These are phyloP conservation scores for Drosophila dunni DNA, from an alignment of 1,140 invertebrate species.

Conservation along the genomic window DNA sequence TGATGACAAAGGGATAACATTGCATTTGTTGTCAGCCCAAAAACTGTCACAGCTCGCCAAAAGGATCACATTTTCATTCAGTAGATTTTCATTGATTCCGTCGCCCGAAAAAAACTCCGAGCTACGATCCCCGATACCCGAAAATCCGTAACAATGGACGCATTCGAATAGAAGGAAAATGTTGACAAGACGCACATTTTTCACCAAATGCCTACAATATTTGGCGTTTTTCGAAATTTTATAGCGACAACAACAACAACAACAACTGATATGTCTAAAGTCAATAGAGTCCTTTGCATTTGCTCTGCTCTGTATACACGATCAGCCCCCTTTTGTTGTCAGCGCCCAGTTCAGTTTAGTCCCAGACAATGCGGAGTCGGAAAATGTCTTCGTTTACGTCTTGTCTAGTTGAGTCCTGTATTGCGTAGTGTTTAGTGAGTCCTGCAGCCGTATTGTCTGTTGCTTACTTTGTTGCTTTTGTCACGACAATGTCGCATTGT, in stretches of 20 bases:
- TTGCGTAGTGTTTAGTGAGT: constrained; percentile 18
- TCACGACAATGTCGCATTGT: constrained; percentile 43
- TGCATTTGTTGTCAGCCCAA: constrained; percentile 60
- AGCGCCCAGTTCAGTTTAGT: constrained; percentile 40
- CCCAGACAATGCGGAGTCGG: constrained; percentile 52
- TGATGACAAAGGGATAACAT: constrained; percentile 60
- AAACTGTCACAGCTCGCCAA: constrained; percentile 59
- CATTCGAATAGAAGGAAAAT: constrained; percentile 53
- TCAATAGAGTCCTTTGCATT: constrained; percentile 51
- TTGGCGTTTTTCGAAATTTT: constrained; percentile 54
- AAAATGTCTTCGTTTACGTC: constrained; percentile 32
- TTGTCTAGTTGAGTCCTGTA: constrained; percentile 3
- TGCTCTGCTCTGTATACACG: constrained; percentile 50
- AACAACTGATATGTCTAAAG: constrained; percentile 23
- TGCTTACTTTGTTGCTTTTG: constrained; percentile 30
- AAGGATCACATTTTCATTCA: constrained; percentile 59
- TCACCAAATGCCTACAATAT: constrained; percentile 58
- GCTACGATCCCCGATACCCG: neutral
- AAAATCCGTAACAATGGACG: constrained; percentile 39
- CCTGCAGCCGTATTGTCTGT: constrained; percentile 17
- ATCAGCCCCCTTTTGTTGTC: constrained; percentile 68
- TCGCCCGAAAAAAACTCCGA: neutral
- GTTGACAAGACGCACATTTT: constrained; percentile 58
- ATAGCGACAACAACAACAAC: constrained; percentile 43
- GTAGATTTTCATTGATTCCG: constrained; percentile 50